A percentile compares a stretch with the other conserved stretches of the same genome.
These are phyloP conservation scores for Ellobius talpinus DNA, from an alignment of 2,113 vertebrate genomes.

Conservation along the genomic window DNA sequence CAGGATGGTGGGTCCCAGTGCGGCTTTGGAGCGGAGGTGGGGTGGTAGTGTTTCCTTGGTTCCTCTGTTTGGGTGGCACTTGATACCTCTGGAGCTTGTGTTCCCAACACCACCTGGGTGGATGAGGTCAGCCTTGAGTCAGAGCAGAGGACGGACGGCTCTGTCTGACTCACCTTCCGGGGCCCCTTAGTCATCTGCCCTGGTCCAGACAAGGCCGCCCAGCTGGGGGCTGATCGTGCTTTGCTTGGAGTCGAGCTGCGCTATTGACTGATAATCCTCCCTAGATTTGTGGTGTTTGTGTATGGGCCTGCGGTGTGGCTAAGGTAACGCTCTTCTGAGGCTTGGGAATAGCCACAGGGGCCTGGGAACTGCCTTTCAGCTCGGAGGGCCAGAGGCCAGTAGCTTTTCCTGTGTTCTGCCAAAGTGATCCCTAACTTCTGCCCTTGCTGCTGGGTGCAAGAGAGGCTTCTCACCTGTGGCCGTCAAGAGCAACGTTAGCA, in stretches of 20 bases:
- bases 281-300: conserved; percentile 37
- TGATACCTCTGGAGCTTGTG: not conserved
- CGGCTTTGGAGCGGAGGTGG: not conserved
- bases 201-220: conserved; percentile 64
- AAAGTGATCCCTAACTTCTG: not conserved
- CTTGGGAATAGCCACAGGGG: conserved; percentile 26
- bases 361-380: conserved; percentile 39
- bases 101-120: conserved; percentile 30
- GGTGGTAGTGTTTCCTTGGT: not conserved
- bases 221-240: not conserved
- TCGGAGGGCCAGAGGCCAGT: conserved; percentile 29
- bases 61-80: not conserved
- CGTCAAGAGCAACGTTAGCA: not conserved
- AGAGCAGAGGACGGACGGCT: conserved; percentile 71
- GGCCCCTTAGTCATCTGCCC: conserved; percentile 74
- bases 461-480: not conserved
- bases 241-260: conserved; percentile 30
- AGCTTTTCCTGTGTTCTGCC: not conserved
- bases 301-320: conserved; percentile 26
- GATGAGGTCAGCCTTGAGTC: conserved; percentile 75
- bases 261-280: conserved; percentile 62
- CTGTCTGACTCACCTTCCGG: conserved; percentile 77
- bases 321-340: conserved; percentile 47
- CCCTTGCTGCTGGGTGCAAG: not conserved
- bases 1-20: not conserved